Evolutionary conservation across 2,113 vertebrate genomes (phyloP).

Genomic region (Scophthalmus maximus): DNA sequence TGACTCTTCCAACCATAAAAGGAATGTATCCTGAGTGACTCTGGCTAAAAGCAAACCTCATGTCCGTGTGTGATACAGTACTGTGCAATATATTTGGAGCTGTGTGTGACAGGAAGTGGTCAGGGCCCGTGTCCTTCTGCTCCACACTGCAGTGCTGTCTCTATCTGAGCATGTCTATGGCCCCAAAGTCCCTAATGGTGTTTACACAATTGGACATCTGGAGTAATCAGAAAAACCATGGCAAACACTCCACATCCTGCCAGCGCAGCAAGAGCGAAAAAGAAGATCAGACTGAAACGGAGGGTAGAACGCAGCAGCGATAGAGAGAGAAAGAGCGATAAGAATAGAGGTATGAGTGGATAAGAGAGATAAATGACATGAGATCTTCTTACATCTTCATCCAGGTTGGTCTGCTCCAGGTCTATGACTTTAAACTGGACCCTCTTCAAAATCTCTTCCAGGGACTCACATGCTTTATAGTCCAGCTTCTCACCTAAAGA

Average conservation of each 20-base stretch:
- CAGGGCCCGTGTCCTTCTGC: slow-evolving; percentile 22
- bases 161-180: slow-evolving; percentile 36
- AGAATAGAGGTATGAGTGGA: not conserved
- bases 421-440: slow-evolving; percentile 94
- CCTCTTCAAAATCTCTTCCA: slow-evolving; percentile 95
- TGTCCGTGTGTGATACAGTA: not conserved
- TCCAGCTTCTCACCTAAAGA: slow-evolving; percentile 92
- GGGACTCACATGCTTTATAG: slow-evolving; percentile 91
- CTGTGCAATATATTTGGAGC: slow-evolving; percentile 23
- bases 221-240: slow-evolving; percentile 53
- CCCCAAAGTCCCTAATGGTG: slow-evolving; percentile 47
- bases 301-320: not conserved
- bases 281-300: slow-evolving; percentile 14
- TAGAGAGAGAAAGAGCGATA: not conserved
- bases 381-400: slow-evolving; percentile 91
- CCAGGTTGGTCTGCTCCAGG: slow-evolving; percentile 93
- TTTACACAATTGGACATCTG: slow-evolving; percentile 73
- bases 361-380: not conserved
- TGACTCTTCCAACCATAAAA: not conserved
- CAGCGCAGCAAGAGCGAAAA: slow-evolving; percentile 7
- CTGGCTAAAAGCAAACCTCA: not conserved
- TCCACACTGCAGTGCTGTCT: slow-evolving; percentile 21
- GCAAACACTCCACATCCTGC: slow-evolving; percentile 59
- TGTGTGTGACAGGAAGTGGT: slow-evolving; percentile 51
- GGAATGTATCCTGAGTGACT: slow-evolving; percentile 2